Evolutionary conservation across 2,888 invertebrate species (phyloP).

Genomic region (Pseudanteris insignis): DNA sequence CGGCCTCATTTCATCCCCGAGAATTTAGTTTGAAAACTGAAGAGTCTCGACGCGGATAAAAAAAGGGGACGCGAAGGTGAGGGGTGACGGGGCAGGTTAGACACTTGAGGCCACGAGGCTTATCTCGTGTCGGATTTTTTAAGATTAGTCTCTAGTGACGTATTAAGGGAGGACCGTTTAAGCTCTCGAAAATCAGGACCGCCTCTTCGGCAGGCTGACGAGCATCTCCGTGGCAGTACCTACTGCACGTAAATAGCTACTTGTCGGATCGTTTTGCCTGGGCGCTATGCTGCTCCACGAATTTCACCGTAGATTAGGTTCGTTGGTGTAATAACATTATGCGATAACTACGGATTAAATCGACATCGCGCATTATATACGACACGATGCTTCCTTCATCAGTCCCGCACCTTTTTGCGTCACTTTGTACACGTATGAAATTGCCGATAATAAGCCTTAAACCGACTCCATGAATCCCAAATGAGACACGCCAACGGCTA

Average conservation of each 20-base stretch:
- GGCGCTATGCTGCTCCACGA: conserved; percentile 29
- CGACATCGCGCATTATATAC: conserved; percentile 41
- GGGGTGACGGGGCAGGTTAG: conserved; percentile 7
- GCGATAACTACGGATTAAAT: conserved; percentile 46
- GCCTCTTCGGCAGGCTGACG: conserved; percentile 15
- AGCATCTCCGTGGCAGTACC: conserved; percentile 45
- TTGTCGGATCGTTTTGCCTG: conserved; percentile 62
- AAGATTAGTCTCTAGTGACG: conserved; percentile 66
- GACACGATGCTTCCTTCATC: conserved; percentile 15
- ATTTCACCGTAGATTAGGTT: conserved; percentile 41
- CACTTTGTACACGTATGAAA: conserved; percentile 31
- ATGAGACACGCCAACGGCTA: conserved; percentile 8
- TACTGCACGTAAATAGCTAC: conserved; percentile 65
- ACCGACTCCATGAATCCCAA: conserved; percentile 23
- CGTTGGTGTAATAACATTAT: conserved; percentile 42
- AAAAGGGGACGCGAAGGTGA: neutral
- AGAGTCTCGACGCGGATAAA: conserved; percentile 23
- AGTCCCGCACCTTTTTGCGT: conserved; percentile 31
- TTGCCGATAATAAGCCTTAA: conserved; percentile 26
- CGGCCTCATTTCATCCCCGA: conserved; percentile 45
- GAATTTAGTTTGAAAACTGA: conserved; percentile 44
- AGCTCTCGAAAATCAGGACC: conserved; percentile 48
- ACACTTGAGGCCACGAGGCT: conserved; percentile 50
- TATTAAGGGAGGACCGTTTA: conserved; percentile 63
- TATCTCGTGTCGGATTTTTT: conserved; percentile 60